Base-by-base conservation (phyloP, 2,797 vertebrate genomes). In the Acanthurus leucopareius region DNA sequence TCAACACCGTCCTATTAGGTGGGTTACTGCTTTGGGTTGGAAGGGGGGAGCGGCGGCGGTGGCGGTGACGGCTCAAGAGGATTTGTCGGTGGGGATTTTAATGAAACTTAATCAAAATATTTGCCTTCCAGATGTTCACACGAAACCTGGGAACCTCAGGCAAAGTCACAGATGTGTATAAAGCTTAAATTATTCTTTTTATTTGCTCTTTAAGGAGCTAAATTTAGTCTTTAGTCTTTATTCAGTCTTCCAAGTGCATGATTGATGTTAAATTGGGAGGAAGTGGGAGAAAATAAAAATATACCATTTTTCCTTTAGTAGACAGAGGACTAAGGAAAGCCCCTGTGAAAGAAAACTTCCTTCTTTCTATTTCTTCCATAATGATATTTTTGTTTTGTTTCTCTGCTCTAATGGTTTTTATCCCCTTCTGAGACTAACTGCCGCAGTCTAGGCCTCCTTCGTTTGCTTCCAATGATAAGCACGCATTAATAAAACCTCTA, bases 61-160 rank as follows among this genome's bases (percentile, higher is more conserved):
- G 87, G 59, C 79, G 88, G 81, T 47, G 85, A 79, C 10, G 75
- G 84, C 87, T 86, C 80, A 4, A 85, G 88, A 86, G 94, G 93
- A 95, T 95, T 94, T 93, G 93, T 94, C 90, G 88, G 62, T 58
- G 70, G 89, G 79, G 92, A 86, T 92, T 93, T 94, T 93, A 90
- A 94, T 94, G 91, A 95, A 94, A 93, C 92, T 91, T 90, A 88
- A 85, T 91, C 78, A 86, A 93, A 91, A 94, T 92, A 91, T 91
- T 93, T 91, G 82, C 86, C 86, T 78, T 82, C 47, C 63, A 76
- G 73, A 80, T 89, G 85, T 84, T 87, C 79, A 73, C 83, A 75
- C 66, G 66, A 79, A 84, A 71, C 69, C 62, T 0, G 20, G 3
- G 52, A 67, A 74, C 80, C 77, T 84, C 69, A 80, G 77, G 75